Base-by-base conservation (phyloP, 2,113 vertebrate genomes). In the Paradoxurus hermaphroditus region DNA sequence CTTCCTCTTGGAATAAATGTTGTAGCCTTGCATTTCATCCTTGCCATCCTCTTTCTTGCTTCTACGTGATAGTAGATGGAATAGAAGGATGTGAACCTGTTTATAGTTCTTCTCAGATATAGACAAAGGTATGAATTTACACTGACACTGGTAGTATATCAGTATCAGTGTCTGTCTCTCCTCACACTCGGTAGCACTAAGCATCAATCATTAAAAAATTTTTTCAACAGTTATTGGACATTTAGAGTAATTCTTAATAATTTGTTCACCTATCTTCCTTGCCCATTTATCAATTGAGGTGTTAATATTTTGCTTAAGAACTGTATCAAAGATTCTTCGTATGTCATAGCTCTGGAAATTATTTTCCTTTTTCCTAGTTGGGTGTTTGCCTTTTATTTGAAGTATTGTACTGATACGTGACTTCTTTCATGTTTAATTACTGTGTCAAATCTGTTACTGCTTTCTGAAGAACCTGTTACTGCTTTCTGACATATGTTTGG, bases 331-430 rank as follows among this genome's bases (percentile, higher is more conserved):
- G 44, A 92, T 65, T 53, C 62, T 95, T 87, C 44, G 46, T 41
- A 21, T 90, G 18, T 44, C 53, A 31, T 59, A 44, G 51, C 53
- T 51, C 12, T 94, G 49, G 14, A 79, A 79, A 21, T 75, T 75
- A 41, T 68, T 96, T 95, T 91, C 36, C 53, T 44, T 68, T 96
- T 95, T 91, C 36, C 53, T 44, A 41, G 5, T 63, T 90, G 83
- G 79, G 59, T 68, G 5, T 81, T 89, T 82, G 49, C 79, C 23
- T 90, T 94, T 81, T 53, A 77, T 68, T 77, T 77, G 67, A 59
- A 86, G 18, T 91, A 62, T 59, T 83, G 2, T 51, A 41, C 13
- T 56, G 10, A 90, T 56, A 65, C 19, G 29, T 68, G 34, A 70
- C 16, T 86, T 68, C 87, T 84, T 94, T 77, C 27, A 12, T 89